Evolutionary conservation across 2,113 vertebrate species (phyloP).

Genomic region (Meles meles): DNA sequence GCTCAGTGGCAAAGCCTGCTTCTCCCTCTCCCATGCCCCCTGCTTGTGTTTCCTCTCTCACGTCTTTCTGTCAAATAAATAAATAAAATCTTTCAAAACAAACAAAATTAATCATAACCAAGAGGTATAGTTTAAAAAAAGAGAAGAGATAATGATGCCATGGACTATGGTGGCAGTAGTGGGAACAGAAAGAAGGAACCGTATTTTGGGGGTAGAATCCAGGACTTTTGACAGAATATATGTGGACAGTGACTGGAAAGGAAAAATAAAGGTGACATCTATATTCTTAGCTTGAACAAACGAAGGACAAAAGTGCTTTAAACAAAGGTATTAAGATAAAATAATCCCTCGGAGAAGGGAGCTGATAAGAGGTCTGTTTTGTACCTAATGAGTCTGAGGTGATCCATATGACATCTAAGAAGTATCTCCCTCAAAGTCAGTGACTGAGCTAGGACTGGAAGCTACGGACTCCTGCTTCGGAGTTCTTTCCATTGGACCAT

Average conservation of each 20-base stretch:
- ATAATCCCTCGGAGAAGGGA: neutral
- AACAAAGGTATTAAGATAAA: neutral
- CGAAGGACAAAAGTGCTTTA: neutral
- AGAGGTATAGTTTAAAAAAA: no score
- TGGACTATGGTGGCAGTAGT: neutral
- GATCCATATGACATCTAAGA: neutral
- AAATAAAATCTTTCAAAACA: no score
- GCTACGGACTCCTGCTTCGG: neutral
- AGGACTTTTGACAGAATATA: neutral
- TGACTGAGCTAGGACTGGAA: neutral
- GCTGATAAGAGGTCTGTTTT: neutral
- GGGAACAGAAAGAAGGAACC: neutral
- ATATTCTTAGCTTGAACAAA: conserved; percentile 21
- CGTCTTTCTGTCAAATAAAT: no score
- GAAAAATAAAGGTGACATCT: neutral
- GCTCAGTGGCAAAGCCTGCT: no score
- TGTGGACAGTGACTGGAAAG: neutral
- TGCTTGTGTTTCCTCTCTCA: no score
- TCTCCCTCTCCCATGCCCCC: no score
- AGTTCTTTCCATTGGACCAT: neutral
- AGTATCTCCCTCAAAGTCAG: neutral
- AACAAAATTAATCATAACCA: no score
- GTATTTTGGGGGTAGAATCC: neutral
- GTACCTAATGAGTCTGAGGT: neutral
- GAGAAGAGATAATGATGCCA: neutral